A percentile compares a stretch with the other conserved stretches of the same genome.
phyloP scores from a whole-genome alignment of 2,797 vertebrate species.

The Arrhamphus sclerolepis region DNA sequence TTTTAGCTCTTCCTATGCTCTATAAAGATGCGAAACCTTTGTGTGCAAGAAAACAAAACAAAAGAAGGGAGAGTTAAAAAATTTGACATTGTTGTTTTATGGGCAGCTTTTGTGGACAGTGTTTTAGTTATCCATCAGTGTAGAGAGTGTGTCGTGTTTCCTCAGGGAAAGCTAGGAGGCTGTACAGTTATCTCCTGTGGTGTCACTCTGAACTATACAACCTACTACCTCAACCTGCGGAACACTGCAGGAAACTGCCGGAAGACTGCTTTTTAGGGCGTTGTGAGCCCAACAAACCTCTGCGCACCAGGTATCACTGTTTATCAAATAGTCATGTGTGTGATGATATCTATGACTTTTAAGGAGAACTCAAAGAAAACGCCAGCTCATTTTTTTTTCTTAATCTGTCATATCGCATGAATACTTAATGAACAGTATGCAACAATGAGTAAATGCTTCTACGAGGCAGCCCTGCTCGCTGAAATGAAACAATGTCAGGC shows the following conservation, averaged over 20 bases:
- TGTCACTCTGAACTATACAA: conserved; percentile 99
- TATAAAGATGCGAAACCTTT: conserved; percentile 16
- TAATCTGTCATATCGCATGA: not conserved
- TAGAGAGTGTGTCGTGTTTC: conserved; percentile 80
- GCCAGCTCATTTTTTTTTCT: conserved; percentile 1
- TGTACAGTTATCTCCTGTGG: conserved; percentile 99
- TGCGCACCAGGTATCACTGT: not conserved
- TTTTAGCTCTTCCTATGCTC: not conserved
- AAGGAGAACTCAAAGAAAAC: no score
- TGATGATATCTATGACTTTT: no score
- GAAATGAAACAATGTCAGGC: conserved; percentile 15
- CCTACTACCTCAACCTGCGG: conserved; percentile 99
- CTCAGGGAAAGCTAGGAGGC: conserved; percentile 99
- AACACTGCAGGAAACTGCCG: conserved; percentile 72
- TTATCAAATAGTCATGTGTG: no score
- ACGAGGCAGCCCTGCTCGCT: not conserved
- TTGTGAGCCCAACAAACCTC: not conserved
- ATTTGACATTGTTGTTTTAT: not conserved
- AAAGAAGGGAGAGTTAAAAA: not conserved
- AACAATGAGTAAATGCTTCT: conserved; percentile 3
- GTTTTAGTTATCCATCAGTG: conserved; percentile 15
- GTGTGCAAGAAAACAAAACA: not conserved
- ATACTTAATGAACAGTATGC: not conserved
- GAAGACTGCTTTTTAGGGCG: not conserved
- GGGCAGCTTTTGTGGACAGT: not conserved